Evolutionary conservation across 2,888 invertebrate genomes (phyloP), one percentile per base, ranked within the genome.

Genomic region (Spilarctia lutea): DNA sequence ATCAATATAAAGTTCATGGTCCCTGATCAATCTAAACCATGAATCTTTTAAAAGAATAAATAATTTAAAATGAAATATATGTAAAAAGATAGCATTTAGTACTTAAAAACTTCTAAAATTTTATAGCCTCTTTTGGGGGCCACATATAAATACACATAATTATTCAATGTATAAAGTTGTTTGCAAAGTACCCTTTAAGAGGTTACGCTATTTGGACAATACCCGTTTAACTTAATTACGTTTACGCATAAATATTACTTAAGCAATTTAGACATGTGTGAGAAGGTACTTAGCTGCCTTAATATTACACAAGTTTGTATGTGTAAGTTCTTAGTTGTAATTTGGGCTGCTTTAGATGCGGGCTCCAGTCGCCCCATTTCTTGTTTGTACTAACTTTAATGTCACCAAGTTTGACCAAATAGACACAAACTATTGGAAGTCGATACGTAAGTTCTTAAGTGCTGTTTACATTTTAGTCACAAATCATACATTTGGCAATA

Each of bases 301-400:
- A 78, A 82, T 84, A 80, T 80, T 74, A 74, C 77, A 75, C 63
- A 83, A 81, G 75, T 77, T 79, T 78, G 82, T 88, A 82, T 89
- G 84, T 88, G 83, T 88, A 87, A 86, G 86, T 86, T 88, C 88
- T 89, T 88, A 89, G 86, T 88, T 87, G 89, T 90, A 90, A 90
- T 91, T 92, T 89, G 87, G 85, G 82, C 87, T 85, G 87, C 83
- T 90, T 87, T 85, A 84, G 87, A 92, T 93, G 92, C 91, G 93
- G 92, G 92, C 80, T 79, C 81, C 78, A 84, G 85, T 86, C 88
- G 84, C 82, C 89, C 89, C 86, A 88, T 89, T 91, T 89, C 89
- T 87, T 92, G 90, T 92, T 93, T 91, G 90, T 76, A 80, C 86
- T 73, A 90, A 91, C 89, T 92, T 90, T 86, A 86, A 88, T 90